These are phyloP conservation scores for Vanessa atalanta DNA, from an alignment of 1,140 invertebrate genomes.

Conservation along the genomic window DNA sequence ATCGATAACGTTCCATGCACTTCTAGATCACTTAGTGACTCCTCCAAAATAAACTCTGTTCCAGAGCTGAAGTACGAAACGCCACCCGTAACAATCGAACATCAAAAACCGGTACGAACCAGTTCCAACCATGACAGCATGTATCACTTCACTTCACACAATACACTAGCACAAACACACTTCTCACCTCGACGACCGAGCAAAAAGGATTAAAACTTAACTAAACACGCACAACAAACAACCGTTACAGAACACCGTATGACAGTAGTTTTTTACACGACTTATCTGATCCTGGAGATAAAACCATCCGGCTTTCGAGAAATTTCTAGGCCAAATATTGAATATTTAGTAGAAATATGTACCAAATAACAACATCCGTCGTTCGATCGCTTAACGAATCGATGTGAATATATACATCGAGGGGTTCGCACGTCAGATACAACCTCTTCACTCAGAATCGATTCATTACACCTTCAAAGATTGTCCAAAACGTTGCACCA, in stretches of 20 bases:
- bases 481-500: neutral
- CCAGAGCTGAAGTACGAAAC: too few species aligned
- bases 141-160: too few species aligned
- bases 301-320: neutral
- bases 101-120: too few species aligned
- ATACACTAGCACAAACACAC: too few species aligned
- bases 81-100: too few species aligned
- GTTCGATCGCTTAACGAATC: neutral
- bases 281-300: neutral
- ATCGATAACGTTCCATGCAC: too few species aligned
- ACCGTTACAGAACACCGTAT: neutral
- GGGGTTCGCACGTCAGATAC: conserved; percentile 6
- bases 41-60: too few species aligned
- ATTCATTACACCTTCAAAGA: neutral
- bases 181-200: neutral
- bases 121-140: too few species aligned
- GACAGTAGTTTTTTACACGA: neutral
- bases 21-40: too few species aligned
- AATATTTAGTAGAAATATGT: neutral
- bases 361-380: neutral
- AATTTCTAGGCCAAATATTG: conserved; percentile 4
- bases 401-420: neutral
- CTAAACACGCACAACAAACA: neutral
- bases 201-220: neutral
- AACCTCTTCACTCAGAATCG: neutral